Base-by-base conservation (phyloP, 2,113 vertebrate species). In the Ahaetulla prasina region DNA sequence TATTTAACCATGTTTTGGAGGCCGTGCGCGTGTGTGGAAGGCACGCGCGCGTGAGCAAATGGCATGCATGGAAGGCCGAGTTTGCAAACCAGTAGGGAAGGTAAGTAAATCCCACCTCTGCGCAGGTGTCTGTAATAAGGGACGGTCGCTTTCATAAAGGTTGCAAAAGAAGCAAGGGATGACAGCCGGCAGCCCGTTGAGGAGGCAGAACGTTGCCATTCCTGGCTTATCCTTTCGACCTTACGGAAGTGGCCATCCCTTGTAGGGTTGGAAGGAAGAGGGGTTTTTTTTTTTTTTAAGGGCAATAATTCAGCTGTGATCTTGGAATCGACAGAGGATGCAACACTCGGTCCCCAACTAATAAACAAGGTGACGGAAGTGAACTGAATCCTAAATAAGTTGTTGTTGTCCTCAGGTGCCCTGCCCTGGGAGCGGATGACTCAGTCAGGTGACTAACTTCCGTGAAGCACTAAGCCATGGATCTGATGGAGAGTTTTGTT, bases 311-410 rank as follows among this genome's bases (percentile, higher is more conserved):
- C 85, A 87, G 43, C 8, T 85, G 22, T 43, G 30, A 43, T 88
- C 23, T 80, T 35, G 49, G 22, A 88, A 74, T 47, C 8, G 23
- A 23, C 22, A 27, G 23, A 45, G 20, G 30, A 52, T 39, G 55
- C 27, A 12, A 20, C 22, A 1, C 45, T n/a, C 45, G 7, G 87
- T 2, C 91, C 5, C 74, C 63, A 84, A 55, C 50, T 87, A 18
- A 55, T 55, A 88, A 84, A 88, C 89, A 89, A 55, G 87, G 20
- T 89, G 91, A 88, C 12, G 85, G 89, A 93, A 50, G 85, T 84
- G 60, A 91, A 68, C 30, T 57, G 20, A 27, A 14, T 45, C 43
- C 57, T n/a, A 27, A 27, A 35, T 52, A 80, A 63, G 85, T n/a
- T 93, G 85, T 80, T 91, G 60, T 74, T 91, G 80, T 91, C 54